Base-by-base conservation (phyloP, 2,888 invertebrate genomes). In the Macaria notata region DNA sequence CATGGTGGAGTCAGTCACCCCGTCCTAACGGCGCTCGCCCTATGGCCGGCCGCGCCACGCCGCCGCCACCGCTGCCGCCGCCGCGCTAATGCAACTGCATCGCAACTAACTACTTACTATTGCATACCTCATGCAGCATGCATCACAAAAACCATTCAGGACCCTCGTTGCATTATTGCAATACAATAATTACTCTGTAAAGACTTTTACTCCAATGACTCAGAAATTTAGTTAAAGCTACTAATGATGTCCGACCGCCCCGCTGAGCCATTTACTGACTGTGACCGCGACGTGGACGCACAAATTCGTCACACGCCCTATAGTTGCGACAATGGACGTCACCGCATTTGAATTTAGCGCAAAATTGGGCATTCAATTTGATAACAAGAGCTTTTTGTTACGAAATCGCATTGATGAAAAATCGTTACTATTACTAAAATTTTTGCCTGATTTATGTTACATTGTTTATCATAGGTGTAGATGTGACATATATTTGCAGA, bases 1-100 rank as follows among this genome's bases (percentile, higher is more conserved):
- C 87, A 86, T 83, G 84, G 76, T 81, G 75, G 79, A 86, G 90
- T 90, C 90, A 90, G 81, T 90, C 89, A 90, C 90, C 90, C 83
- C 89, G 82, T 78, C 81, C 83, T 89, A 89, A 90, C 89, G 89
- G 90, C 85, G 81, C 84, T 85, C 84, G 89, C 88, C 89, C 89
- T 89, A 86, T 82, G 86, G 78, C 84, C 79, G 82, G 73, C 68
- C 69, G 75, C 75, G 84, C 85, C 88, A 84, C 80, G 83, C 78
- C 71, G 75, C 74, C 76, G 77, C 83, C 78, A 79, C 81, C 84
- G 86, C 83, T 6, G 82, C 83, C 79, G 79, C 47, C 86, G 85
- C 81, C 83, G 78, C 74, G 48, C 84, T 81, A 84, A 88, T 85
- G 84, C 80, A 72, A 77, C 76, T 74, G 79, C 82, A 79, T 56